Evolutionary conservation across 2,888 invertebrate species (phyloP), one percentile per base, ranked within the genome.

Genomic region (Deilephila porcellus): DNA sequence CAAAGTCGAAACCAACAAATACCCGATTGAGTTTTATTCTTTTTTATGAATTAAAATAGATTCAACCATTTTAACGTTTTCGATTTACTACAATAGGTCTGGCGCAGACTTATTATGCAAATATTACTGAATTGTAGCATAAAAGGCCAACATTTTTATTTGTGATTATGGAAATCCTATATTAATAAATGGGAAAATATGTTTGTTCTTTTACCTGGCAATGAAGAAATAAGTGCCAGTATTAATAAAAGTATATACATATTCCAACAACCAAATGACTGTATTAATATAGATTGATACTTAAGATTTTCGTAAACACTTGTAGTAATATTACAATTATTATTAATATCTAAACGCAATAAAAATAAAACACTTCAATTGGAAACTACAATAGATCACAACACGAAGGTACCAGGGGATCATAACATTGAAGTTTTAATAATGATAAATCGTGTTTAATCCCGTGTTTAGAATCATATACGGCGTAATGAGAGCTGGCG

Each of bases 381-480:
- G 17, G 0, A 53, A 19, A 53, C 14, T 53, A 53, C 5, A 53
- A 53, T n/a, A 56, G 56, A 56, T 56, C 56, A 56, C 19, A 56
- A 6, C 53, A 56, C 56, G 2, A 56, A 56, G 17, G 32, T 53
- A 34, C 56, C 59, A 34, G 37, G 67, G 72, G 63, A 83, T 86
- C 81, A 83, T 86, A 80, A 84, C 82, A 80, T 85, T 84, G 82
- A 89, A 88, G 85, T 89, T 90, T 85, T 90, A 91, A 92, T 88
- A 85, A 90, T 89, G 91, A 90, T 88, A 85, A 88, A 91, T 89
- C 86, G 84, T 86, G 81, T 87, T 86, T 84, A 83, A 85, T 81
- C 82, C 85, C 82, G 83, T 85, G 85, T 88, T 89, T 86, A 86
- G 85, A 87, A 82, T 86, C 84, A 82, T 85, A 86, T 86, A 84